These are phyloP conservation scores for Dendrolimus houi DNA, from an alignment of 2,888 invertebrate genomes.

Conservation along the genomic window DNA sequence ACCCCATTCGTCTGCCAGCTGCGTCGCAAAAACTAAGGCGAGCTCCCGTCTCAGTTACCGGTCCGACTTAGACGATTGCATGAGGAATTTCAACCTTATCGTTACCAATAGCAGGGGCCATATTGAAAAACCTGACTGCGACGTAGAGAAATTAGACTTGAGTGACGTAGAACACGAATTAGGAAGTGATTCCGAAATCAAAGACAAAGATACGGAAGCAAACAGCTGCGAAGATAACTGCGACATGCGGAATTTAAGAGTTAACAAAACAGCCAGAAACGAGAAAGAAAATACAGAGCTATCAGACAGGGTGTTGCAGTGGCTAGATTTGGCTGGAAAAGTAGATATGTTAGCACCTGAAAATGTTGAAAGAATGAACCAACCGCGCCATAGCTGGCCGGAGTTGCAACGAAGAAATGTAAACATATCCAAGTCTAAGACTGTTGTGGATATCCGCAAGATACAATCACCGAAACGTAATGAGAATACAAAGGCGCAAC, in stretches of 20 bases:
- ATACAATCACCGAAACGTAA: slow-evolving; percentile 31
- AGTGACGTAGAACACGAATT: slow-evolving; percentile 41
- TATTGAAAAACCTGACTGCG: slow-evolving; percentile 13
- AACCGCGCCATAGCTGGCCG: slow-evolving; percentile 63
- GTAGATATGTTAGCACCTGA: slow-evolving; percentile 57
- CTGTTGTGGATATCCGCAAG: slow-evolving; percentile 47
- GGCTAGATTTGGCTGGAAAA: slow-evolving; percentile 85
- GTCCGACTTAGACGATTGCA: slow-evolving; percentile 34
- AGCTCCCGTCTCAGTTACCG: slow-evolving; percentile 41
- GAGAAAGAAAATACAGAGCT: slow-evolving; percentile 59
- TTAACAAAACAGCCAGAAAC: slow-evolving; percentile 49
- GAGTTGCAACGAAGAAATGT: slow-evolving; percentile 47
- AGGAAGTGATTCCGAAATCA: slow-evolving; percentile 39
- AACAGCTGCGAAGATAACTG: slow-evolving; percentile 27
- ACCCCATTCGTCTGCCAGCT: slow-evolving; percentile 52
- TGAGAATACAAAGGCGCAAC: slow-evolving; percentile 47
- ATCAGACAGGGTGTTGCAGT: slow-evolving; percentile 85
- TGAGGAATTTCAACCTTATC: slow-evolving; percentile 46
- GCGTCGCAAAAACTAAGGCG: slow-evolving; percentile 18
- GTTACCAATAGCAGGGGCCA: slow-evolving; percentile 35
- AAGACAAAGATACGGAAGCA: slow-evolving; percentile 33
- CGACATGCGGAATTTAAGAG: slow-evolving; percentile 50
- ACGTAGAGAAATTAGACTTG: slow-evolving; percentile 47
- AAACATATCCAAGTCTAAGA: slow-evolving; percentile 52
- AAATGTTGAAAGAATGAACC: slow-evolving; percentile 47